Evolutionary conservation across 2,113 vertebrate genomes (phyloP).

Genomic region (Myrmophylax atrothorax): DNA sequence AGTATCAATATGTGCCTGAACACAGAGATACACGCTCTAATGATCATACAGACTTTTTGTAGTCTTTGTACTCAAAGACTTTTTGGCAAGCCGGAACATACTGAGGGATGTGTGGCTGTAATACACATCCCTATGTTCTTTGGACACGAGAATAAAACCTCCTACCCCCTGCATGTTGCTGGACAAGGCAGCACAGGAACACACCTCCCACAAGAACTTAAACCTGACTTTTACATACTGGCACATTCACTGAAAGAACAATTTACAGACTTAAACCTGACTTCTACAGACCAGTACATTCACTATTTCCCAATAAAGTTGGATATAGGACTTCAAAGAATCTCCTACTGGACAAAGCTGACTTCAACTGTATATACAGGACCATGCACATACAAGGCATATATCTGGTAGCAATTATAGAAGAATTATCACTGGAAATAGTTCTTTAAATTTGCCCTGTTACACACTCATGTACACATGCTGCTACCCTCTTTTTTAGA

Average conservation of each 20-base stretch:
- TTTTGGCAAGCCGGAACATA: neutral
- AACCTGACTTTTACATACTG: neutral
- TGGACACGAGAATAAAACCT: neutral
- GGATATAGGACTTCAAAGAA: neutral
- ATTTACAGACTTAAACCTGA: neutral
- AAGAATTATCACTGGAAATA: neutral
- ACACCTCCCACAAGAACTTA: neutral
- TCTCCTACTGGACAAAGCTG: neutral
- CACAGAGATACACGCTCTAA: neutral
- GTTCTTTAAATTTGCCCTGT: neutral
- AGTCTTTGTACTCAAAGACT: neutral
- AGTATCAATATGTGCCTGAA: neutral
- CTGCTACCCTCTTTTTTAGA: neutral
- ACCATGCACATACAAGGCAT: neutral
- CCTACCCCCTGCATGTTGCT: neutral
- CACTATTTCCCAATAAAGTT: neutral
- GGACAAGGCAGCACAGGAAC: neutral
- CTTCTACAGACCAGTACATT: neutral
- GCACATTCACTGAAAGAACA: neutral
- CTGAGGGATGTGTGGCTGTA: neutral
- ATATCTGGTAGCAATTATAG: neutral
- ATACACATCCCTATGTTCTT: fast-evolving
- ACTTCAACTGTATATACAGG: neutral
- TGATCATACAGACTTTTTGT: neutral
- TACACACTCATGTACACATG: too few species aligned